Base-by-base conservation (phyloP, 1,140 invertebrate species). In the Aphidius gifuensis region DNA sequence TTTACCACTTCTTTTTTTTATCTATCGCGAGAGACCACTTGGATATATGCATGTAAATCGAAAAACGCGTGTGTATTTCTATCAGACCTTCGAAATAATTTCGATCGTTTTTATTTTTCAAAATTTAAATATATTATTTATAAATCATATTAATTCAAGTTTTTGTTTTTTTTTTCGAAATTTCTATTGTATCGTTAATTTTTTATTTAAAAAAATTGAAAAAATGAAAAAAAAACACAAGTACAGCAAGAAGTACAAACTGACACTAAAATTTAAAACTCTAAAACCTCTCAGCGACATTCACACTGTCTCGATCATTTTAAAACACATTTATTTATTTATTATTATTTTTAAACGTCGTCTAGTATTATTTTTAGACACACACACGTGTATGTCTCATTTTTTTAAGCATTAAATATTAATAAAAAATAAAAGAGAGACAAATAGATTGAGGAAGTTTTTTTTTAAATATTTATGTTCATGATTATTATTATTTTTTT, bases 1-100 rank as follows among this genome's bases (percentile, higher is more conserved):
- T 5, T 11, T 49, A 50, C n/a, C 45, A n/a, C 55, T 60, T 66
- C 44, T 45, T 46, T 64, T 67, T 57, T 66, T 21, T 75, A 71
- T 9, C 6, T 9, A 7, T 44, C 43, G 9, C 9, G 6, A 9
- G 9, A 44, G 9, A 44, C 9, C 43, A 44, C 6, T 6, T 9
- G 43, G 9, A 44, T 8, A 44, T 8, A 44, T 8, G 4, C 1
- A 44, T 8, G 2, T 11, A 44, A 32, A 32, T 32, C 4, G 16
- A 16, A 16, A 16, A 16, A 16, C 16, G 16, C 16, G 16, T 16
- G 16, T 16, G 16, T 16, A 0, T 16, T 16, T 16, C 16, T 16
- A 16, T 16, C 16, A 16, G 16, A 16, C 16, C 16, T 16, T 16
- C 16, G 16, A 16, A 16, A 16, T 16, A 16, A 16, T 16, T 16